phyloP scores from a whole-genome alignment of 2,888 invertebrate species.

The Cerastoderma edule region DNA sequence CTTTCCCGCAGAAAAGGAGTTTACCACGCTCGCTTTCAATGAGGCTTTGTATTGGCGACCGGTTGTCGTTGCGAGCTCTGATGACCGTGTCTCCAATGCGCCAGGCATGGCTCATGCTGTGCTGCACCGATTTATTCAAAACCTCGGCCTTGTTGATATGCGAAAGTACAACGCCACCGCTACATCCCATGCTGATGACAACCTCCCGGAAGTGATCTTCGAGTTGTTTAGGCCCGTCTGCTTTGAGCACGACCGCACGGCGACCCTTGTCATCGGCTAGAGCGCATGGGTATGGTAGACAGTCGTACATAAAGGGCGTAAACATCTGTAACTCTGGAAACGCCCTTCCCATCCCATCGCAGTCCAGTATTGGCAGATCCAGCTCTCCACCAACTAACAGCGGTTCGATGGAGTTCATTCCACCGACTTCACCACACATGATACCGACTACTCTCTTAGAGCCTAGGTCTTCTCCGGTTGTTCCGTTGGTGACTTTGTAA shows the following conservation, averaged over 20 bases:
- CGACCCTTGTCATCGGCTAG: slow-evolving; percentile 72
- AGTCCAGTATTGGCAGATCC: slow-evolving; percentile 76
- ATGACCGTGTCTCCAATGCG: slow-evolving; percentile 75
- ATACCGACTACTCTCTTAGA: slow-evolving; percentile 64
- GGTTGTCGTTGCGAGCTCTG: slow-evolving; percentile 66
- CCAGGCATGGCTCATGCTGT: slow-evolving; percentile 77
- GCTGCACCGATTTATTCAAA: slow-evolving; percentile 58
- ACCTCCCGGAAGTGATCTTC: slow-evolving; percentile 76
- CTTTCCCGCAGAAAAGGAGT: slow-evolving; percentile 74
- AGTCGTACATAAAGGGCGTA: slow-evolving; percentile 73
- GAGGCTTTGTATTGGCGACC: slow-evolving; percentile 71
- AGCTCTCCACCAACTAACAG: slow-evolving; percentile 72
- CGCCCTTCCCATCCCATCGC: slow-evolving; percentile 81
- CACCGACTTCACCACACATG: slow-evolving; percentile 79
- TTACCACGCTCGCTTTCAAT: slow-evolving; percentile 63
- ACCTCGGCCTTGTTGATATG: slow-evolving; percentile 63
- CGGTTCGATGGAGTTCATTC: slow-evolving; percentile 77
- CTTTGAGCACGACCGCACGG: slow-evolving; percentile 68
- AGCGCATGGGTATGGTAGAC: slow-evolving; percentile 67
- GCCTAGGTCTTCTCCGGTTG: background rate
- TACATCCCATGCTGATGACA: slow-evolving; percentile 76
- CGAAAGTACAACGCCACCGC: slow-evolving; percentile 65
- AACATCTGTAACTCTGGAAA: slow-evolving; percentile 81
- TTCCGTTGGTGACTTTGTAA: slow-evolving; percentile 42
- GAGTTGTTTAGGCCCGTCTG: slow-evolving; percentile 66